phyloP scores from a whole-genome alignment of 2,113 vertebrate genomes.

The Bubo blakistoni region DNA sequence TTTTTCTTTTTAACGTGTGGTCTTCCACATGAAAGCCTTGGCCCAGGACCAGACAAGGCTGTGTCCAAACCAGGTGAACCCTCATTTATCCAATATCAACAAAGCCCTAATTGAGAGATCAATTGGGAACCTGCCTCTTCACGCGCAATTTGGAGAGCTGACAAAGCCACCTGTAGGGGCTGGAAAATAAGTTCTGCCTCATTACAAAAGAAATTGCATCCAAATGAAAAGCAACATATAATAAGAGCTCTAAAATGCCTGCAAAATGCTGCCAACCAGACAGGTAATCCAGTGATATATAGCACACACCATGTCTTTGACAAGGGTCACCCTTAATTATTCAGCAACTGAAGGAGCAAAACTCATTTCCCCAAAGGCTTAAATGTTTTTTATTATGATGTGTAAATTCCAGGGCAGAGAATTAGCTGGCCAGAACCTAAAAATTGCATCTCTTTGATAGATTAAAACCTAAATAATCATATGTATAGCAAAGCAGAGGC shows the following conservation, averaged over 20 bases:
- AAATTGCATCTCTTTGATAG: background rate
- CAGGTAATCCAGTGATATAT: background rate
- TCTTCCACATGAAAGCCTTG: background rate
- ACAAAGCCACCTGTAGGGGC: conserved; percentile 52
- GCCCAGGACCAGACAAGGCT: background rate
- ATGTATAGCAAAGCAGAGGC: background rate
- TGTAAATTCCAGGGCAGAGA: conserved; percentile 29
- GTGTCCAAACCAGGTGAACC: background rate
- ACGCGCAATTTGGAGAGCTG: background rate
- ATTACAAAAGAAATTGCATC: conserved; percentile 58
- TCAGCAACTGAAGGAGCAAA: background rate
- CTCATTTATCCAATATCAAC: background rate
- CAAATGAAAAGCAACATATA: conserved; percentile 33
- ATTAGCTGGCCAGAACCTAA: background rate
- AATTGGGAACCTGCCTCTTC: background rate
- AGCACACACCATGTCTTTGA: background rate
- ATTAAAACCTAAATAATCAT: background rate
- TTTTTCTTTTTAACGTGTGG: rapidly evolving
- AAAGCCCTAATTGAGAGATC: conserved; percentile 43
- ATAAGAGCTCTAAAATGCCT: background rate
- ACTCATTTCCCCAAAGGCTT: background rate
- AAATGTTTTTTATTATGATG: background rate
- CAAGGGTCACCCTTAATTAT: conserved; percentile 14
- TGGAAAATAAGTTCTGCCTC: conserved; percentile 54
- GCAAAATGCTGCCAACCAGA: background rate